Conservation (phyloP, 1,140 invertebrate genomes). For the Zaprionus ornatus region DNA sequence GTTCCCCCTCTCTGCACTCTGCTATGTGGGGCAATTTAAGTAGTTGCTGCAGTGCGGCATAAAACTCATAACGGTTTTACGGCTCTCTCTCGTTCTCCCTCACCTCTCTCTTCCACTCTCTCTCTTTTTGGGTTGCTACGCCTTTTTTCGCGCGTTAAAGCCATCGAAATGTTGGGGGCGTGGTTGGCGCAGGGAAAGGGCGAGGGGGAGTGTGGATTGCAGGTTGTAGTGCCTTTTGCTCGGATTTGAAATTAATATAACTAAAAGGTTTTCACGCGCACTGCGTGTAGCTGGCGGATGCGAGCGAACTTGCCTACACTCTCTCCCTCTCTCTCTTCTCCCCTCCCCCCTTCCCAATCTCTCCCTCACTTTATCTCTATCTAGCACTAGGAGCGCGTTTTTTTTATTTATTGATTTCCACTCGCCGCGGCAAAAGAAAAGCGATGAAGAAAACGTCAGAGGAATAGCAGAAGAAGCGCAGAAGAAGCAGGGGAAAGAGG, state of each 20-base stretch:
- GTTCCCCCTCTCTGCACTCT: background rate
- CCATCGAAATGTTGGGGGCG: conserved; percentile 25
- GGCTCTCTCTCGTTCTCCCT: conserved; percentile 14
- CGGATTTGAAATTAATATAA: conserved; percentile 78
- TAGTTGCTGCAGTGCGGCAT: background rate
- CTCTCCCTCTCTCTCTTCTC: conserved; percentile 4
- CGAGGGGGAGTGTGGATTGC: background rate
- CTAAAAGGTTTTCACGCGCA: conserved; percentile 73
- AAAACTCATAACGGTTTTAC: conserved; percentile 61
- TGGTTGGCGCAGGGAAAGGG: background rate
- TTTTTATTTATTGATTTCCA: conserved; percentile 63
- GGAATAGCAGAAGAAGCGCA: background rate
- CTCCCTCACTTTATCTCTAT: conserved; percentile 2
- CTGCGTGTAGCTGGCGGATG: conserved; percentile 60
- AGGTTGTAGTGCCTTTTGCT: conserved; percentile 14
- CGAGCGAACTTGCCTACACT: background rate
- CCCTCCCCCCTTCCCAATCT: background rate
- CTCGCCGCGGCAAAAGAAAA: conserved; percentile 17
- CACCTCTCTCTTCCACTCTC: background rate
- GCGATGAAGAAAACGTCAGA: background rate
- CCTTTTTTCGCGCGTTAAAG: conserved; percentile 59
- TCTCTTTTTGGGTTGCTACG: conserved; percentile 36
- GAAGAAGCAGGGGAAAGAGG: background rate
- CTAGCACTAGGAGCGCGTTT: conserved; percentile 1
- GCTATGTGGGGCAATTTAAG: background rate